Evolutionary conservation across 2,888 invertebrate species (phyloP).

Genomic region (Caenorhabditis drosophilae): DNA sequence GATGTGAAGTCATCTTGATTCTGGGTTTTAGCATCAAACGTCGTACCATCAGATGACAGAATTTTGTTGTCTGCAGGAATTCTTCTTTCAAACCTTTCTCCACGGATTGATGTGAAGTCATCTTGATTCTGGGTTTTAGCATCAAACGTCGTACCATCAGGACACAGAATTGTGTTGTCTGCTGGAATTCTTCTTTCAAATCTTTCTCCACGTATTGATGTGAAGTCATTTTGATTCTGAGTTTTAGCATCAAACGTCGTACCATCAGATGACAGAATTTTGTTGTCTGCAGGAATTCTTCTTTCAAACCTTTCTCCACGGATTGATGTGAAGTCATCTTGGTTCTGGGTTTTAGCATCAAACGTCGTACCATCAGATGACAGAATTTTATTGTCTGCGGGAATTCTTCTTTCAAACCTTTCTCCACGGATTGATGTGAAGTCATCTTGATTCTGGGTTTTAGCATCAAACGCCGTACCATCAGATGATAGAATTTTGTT

Average conservation of each 20-base stretch:
- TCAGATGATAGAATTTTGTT: conserved; percentile 12
- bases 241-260: conserved; percentile 28
- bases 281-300: conserved; percentile 14
- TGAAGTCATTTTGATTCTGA: conserved; percentile 31
- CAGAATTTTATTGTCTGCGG: conserved; percentile 6
- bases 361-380: conserved; percentile 13
- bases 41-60: conserved; percentile 11
- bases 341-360: conserved; percentile 28
- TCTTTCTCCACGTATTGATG: conserved; percentile 16
- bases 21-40: conserved; percentile 27
- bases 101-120: conserved; percentile 22
- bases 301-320: conserved; percentile 23
- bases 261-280: conserved; percentile 29
- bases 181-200: conserved; percentile 20
- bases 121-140: conserved; percentile 21
- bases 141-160: conserved; percentile 18
- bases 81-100: conserved; percentile 42
- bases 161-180: conserved; percentile 22
- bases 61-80: conserved; percentile 42
- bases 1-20: conserved; percentile 31
- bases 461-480: conserved; percentile 10
- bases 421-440: conserved; percentile 9
- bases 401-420: conserved; percentile 3
- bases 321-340: conserved; percentile 12
- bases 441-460: conserved; percentile 17